Evolutionary conservation across 2,113 vertebrate genomes (phyloP).

Genomic region (Anarhynchus alexandrinus): DNA sequence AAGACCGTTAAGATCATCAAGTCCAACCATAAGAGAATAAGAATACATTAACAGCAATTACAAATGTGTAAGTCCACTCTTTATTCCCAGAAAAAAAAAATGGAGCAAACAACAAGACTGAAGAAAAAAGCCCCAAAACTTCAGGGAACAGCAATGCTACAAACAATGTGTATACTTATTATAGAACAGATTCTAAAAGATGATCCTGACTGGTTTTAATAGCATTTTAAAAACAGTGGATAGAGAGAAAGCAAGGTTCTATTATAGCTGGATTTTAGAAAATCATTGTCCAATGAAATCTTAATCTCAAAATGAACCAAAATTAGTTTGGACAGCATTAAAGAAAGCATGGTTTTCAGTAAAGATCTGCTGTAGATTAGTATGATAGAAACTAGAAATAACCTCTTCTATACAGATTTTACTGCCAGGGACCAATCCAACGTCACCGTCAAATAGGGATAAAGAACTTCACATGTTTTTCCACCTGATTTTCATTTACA

Average conservation of each 20-base stretch:
- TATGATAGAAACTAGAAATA: background rate
- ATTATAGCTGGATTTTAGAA: background rate
- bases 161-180: background rate
- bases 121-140: background rate
- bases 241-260: background rate
- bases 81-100: background rate
- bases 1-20: background rate
- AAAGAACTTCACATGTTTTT: background rate
- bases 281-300: background rate
- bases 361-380: background rate
- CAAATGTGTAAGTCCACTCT: background rate
- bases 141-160: background rate
- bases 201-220: background rate
- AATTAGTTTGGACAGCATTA: background rate
- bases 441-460: background rate
- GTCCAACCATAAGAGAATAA: background rate
- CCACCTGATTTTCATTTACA: background rate
- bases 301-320: background rate
- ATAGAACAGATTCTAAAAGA: background rate
- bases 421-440: background rate
- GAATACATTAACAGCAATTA: background rate
- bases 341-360: background rate
- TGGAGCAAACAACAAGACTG: background rate
- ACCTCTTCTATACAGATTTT: background rate
- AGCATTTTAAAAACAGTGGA: background rate